These are phyloP conservation scores for Rhogogaster chlorosoma DNA, from an alignment of 2,888 invertebrate species.

Conservation along the genomic window DNA sequence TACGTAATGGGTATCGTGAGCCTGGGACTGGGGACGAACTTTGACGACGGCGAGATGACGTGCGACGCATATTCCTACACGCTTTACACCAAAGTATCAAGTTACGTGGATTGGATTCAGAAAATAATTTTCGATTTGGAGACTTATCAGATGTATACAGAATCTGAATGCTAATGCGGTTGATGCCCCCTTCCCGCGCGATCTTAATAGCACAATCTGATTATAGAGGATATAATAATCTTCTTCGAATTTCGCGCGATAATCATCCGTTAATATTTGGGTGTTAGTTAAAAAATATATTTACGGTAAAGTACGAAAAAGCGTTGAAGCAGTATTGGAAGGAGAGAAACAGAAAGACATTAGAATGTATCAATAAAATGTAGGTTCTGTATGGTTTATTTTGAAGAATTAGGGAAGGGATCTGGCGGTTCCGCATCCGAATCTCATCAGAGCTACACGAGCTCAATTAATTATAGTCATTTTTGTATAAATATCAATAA, in stretches of 20 bases:
- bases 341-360: background rate
- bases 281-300: background rate
- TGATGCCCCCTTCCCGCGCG: background rate
- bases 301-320: background rate
- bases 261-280: background rate
- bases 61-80: constrained; percentile 73
- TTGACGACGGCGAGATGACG: constrained; percentile 58
- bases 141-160: background rate
- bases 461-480: background rate
- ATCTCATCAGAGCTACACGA: background rate
- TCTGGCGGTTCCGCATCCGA: background rate
- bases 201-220: background rate
- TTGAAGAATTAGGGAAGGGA: background rate
- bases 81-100: constrained; percentile 73
- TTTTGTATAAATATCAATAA: background rate
- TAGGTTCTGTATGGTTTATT: background rate
- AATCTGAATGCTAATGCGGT: no score
- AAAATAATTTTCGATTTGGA: constrained; percentile 66
- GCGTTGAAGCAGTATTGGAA: background rate
- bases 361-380: background rate
- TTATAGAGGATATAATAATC: background rate
- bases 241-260: background rate
- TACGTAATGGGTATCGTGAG: constrained; percentile 78
- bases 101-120: constrained; percentile 71
- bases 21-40: constrained; percentile 68